Percentiles rank a stretch among this genome's conserved stretches.
Evolutionary conservation across 2,888 invertebrate genomes (phyloP).

Genomic region (Oithona nana): DNA sequence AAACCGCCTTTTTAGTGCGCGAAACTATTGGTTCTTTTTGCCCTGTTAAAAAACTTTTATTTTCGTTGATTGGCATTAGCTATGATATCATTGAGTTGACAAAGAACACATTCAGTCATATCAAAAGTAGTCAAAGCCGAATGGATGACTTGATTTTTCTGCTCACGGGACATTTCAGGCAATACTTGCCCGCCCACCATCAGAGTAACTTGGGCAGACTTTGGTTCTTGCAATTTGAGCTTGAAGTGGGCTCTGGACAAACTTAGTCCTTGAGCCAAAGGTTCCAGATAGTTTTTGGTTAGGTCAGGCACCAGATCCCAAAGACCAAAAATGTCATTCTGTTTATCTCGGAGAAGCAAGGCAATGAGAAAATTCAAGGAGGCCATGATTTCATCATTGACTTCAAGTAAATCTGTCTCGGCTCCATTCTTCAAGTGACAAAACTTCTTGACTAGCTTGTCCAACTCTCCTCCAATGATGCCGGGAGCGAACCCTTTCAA

Average conservation of each 20-base stretch:
- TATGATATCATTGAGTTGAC: not conserved
- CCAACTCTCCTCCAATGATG: too few species aligned
- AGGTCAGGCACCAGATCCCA: not conserved
- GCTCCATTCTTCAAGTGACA: not conserved
- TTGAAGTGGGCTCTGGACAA: not conserved
- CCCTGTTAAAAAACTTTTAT: too few species aligned
- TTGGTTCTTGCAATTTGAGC: not conserved
- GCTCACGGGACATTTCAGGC: not conserved
- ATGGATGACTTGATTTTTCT: not conserved
- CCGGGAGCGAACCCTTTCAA: too few species aligned
- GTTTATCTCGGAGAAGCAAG: not conserved
- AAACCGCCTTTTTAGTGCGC: too few species aligned
- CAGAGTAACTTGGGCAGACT: not conserved
- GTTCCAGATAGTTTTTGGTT: not conserved
- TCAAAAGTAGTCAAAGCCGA: not conserved
- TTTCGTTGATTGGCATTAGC: too few species aligned
- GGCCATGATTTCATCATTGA: not conserved
- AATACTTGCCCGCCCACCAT: not conserved
- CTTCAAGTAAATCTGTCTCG: not conserved
- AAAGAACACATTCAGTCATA: not conserved
- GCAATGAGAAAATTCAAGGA: not conserved
- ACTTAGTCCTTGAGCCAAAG: not conserved
- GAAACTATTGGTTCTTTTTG: too few species aligned
- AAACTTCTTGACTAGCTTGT: not conserved
- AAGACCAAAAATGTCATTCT: not conserved